These are phyloP conservation scores for Pelecanus crispus DNA, from an alignment of 2,113 vertebrate species.

Conservation along the genomic window DNA sequence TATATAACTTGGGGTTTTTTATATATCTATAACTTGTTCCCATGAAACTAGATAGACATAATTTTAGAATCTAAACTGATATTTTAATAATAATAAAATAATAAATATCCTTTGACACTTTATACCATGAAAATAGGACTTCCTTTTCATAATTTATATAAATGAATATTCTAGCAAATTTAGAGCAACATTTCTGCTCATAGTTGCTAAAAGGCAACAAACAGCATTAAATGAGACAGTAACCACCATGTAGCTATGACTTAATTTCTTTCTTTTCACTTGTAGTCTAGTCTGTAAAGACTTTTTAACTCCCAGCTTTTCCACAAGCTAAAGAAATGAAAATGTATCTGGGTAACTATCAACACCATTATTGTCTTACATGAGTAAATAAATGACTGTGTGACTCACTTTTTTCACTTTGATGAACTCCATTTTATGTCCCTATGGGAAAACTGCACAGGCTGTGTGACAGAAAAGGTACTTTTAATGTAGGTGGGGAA, in stretches of 20 bases:
- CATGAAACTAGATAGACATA: not conserved
- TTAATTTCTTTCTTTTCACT: not conserved
- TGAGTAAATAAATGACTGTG: conserved; percentile 52
- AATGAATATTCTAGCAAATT: not conserved
- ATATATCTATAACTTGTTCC: too few species aligned
- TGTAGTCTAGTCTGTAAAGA: not conserved
- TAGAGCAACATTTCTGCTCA: not conserved
- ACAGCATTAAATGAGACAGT: not conserved
- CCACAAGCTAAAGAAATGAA: not conserved
- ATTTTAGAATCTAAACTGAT: not conserved
- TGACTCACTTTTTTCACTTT: conserved; percentile 22
- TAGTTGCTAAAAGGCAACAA: not conserved
- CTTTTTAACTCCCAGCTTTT: not conserved
- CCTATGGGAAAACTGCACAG: conserved; percentile 33
- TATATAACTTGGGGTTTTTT: too few species aligned
- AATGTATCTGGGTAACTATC: not conserved
- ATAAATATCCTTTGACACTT: not conserved
- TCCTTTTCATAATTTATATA: not conserved
- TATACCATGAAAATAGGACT: not conserved
- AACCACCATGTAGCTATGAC: not conserved
- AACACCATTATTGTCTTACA: conserved; percentile 34
- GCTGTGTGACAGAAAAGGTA: not conserved
- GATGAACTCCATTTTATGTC: conserved; percentile 28
- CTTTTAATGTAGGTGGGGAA: not conserved
- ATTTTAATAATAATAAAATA: not conserved